phyloP scores from a whole-genome alignment of 2,797 vertebrate species.

The Lophotriccus pileatus region DNA sequence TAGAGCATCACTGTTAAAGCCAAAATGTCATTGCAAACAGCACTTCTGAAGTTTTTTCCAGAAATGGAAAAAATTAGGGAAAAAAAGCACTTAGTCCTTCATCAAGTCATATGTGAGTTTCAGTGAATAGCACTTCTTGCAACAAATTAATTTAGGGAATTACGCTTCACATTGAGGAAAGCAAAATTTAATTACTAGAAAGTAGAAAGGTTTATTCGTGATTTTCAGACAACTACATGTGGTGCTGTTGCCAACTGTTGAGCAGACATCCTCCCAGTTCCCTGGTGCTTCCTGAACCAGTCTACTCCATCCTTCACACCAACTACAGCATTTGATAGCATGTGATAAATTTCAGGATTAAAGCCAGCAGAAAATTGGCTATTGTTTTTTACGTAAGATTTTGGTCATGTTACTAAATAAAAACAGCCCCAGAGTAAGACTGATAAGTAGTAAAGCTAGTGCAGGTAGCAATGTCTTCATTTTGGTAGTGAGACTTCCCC shows the following conservation, averaged over 20 bases:
- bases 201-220: not conserved
- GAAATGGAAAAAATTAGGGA: fast-evolving
- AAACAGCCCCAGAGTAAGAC: not conserved
- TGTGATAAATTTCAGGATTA: not conserved
- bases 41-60: not conserved
- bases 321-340: not conserved
- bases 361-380: not conserved
- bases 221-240: not conserved
- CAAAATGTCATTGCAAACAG: not conserved
- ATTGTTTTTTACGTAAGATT: not conserved
- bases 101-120: fast-evolving
- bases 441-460: not conserved
- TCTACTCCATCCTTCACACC: not conserved
- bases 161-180: not conserved
- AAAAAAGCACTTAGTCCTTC: not conserved
- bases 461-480: not conserved
- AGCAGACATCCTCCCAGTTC: not conserved
- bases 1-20: not conserved
- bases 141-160: not conserved
- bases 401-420: not conserved
- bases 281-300: not conserved
- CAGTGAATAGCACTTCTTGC: fast-evolving
- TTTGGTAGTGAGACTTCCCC: not conserved
- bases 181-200: not conserved
- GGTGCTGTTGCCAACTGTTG: not conserved